These are phyloP conservation scores for Tapirus indicus DNA, from an alignment of 2,797 vertebrate genomes.

Conservation along the genomic window DNA sequence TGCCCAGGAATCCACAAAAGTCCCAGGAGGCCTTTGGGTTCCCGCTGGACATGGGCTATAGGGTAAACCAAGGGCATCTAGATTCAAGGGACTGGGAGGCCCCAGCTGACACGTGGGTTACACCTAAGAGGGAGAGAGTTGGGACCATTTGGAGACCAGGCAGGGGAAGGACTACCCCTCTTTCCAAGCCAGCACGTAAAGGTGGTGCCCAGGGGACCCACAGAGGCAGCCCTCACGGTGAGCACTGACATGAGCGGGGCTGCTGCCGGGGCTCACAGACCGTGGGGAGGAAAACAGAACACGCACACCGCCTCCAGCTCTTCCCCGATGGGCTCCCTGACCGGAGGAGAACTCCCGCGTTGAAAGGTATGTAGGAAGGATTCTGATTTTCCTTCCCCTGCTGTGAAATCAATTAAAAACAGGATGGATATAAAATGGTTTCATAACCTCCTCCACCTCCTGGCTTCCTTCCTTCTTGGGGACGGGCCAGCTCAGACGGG, in stretches of 20 bases:
- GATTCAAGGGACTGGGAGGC: not conserved
- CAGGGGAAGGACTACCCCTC: not conserved
- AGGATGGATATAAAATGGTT: slow-evolving; percentile 77
- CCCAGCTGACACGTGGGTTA: not conserved
- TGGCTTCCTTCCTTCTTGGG: slow-evolving; percentile 73
- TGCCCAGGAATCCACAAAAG: slow-evolving; percentile 15
- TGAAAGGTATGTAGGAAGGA: slow-evolving; percentile 67
- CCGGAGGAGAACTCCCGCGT: slow-evolving; percentile 26
- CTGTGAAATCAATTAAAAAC: slow-evolving; percentile 83
- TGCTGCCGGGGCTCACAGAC: not conserved
- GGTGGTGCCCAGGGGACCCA: not conserved
- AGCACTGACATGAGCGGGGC: not conserved
- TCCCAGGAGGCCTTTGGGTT: not conserved
- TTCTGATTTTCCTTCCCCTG: slow-evolving; percentile 59
- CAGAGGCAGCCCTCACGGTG: not conserved
- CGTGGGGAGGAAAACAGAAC: not conserved
- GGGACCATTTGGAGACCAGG: not conserved
- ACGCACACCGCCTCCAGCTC: not conserved
- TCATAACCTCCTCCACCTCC: slow-evolving; percentile 78
- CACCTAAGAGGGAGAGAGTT: not conserved
- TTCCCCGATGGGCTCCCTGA: slow-evolving; percentile 54
- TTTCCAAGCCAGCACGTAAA: not conserved
- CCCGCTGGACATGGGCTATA: not conserved
- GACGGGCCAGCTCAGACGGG: slow-evolving; percentile 61
- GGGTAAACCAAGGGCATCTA: not conserved